Percentiles rank a stretch among this genome's conserved stretches.
These are phyloP conservation scores for Pseudopleuronectes americanus DNA, from an alignment of 2,797 vertebrate genomes.

Conservation along the genomic window DNA sequence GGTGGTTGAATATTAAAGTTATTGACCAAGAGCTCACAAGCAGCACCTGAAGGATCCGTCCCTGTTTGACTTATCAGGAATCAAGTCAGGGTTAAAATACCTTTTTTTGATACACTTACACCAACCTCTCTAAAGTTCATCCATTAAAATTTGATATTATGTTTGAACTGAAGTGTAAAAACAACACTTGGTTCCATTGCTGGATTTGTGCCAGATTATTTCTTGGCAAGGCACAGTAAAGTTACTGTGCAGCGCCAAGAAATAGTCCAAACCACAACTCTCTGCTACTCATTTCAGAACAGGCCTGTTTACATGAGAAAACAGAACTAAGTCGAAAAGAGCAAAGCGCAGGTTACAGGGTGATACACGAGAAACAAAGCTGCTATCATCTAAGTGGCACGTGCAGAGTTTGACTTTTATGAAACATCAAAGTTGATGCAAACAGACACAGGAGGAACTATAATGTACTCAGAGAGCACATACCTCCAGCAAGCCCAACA, in stretches of 20 bases:
- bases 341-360: neutral
- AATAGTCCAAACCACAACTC: neutral
- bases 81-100: too few species aligned
- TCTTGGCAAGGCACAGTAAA: neutral
- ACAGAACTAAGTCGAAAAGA: neutral
- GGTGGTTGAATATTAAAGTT: constrained; percentile 1
- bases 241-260: neutral
- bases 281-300: neutral
- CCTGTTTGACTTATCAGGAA: neutral
- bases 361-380: neutral
- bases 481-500: too few species aligned
- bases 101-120: too few species aligned
- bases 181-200: neutral
- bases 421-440: constrained; percentile 35
- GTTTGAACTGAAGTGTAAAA: neutral
- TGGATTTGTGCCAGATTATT: constrained; percentile 2
- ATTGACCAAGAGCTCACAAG: neutral
- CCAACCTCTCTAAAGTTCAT: neutral
- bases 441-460: neutral
- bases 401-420: constrained; percentile 4
- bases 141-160: neutral
- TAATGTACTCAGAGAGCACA: too few species aligned
- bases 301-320: neutral
- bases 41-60: neutral
- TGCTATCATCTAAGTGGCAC: constrained; percentile 6